Evolutionary conservation across 2,113 vertebrate genomes (phyloP).

Genomic region (Cnemophilus loriae): DNA sequence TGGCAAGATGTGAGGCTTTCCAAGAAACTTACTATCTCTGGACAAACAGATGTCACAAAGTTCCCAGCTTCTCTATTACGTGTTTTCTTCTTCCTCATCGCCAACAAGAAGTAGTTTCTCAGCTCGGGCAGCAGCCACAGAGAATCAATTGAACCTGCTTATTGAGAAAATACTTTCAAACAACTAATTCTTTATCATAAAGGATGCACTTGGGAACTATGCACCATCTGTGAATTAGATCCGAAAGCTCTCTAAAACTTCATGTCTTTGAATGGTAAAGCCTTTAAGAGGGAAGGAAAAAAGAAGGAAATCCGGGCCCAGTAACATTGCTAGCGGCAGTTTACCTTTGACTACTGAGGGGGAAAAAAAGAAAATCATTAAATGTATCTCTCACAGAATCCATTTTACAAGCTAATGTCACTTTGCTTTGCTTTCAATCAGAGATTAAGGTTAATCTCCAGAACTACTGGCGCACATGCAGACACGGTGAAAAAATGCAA

Average conservation of each 20-base stretch:
- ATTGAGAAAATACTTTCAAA: constrained; percentile 18
- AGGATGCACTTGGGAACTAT: not conserved
- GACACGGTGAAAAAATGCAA: not conserved
- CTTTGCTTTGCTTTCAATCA: constrained; percentile 27
- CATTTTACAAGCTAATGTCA: constrained; percentile 25
- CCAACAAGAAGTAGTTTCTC: not conserved
- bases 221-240: not conserved
- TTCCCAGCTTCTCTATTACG: not conserved
- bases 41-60: not conserved
- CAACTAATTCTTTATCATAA: not conserved
- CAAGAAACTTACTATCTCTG: not conserved
- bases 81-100: not conserved
- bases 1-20: not conserved
- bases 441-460: constrained; percentile 40
- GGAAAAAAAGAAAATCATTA: not conserved
- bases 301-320: not conserved
- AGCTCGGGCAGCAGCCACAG: not conserved
- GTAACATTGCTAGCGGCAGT: not conserved
- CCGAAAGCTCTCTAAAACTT: not conserved
- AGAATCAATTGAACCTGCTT: not conserved
- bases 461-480: not conserved
- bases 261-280: not conserved
- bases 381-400: not conserved
- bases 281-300: not conserved
- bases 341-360: not conserved